These are phyloP conservation scores for Thymallus thymallus DNA, from an alignment of 2,113 vertebrate genomes.

Conservation along the genomic window DNA sequence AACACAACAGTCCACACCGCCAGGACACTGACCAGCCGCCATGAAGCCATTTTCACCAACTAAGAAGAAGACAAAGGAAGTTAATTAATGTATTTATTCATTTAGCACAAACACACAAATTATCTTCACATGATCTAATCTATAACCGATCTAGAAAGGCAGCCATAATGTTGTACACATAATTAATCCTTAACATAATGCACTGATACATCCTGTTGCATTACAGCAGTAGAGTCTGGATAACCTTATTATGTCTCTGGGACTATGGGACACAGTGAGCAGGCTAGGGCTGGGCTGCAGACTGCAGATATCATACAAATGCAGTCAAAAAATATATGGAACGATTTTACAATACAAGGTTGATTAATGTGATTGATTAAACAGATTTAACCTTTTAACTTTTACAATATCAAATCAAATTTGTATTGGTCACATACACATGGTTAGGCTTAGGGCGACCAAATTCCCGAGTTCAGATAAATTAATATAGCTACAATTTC, in stretches of 20 bases:
- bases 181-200: background rate
- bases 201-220: background rate
- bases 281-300: background rate
- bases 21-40: conserved; percentile 56
- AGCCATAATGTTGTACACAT: too few species aligned
- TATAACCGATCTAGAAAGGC: background rate
- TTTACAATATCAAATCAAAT: too few species aligned
- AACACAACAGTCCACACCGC: conserved; percentile 73
- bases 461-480: background rate
- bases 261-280: too few species aligned
- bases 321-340: background rate
- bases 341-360: background rate
- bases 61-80: conserved; percentile 35
- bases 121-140: conserved; percentile 1
- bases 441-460: too few species aligned
- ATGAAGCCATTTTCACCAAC: conserved; percentile 76
- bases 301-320: background rate
- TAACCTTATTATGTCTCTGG: too few species aligned
- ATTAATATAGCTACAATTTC: background rate
- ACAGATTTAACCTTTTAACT: too few species aligned
- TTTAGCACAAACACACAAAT: too few species aligned
- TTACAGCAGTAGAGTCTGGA: background rate
- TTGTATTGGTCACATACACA: too few species aligned
- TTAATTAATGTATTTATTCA: too few species aligned
- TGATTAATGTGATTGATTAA: too few species aligned